phyloP scores from a whole-genome alignment of 2,113 vertebrate genomes.

The Myiozetetes cayanensis region DNA sequence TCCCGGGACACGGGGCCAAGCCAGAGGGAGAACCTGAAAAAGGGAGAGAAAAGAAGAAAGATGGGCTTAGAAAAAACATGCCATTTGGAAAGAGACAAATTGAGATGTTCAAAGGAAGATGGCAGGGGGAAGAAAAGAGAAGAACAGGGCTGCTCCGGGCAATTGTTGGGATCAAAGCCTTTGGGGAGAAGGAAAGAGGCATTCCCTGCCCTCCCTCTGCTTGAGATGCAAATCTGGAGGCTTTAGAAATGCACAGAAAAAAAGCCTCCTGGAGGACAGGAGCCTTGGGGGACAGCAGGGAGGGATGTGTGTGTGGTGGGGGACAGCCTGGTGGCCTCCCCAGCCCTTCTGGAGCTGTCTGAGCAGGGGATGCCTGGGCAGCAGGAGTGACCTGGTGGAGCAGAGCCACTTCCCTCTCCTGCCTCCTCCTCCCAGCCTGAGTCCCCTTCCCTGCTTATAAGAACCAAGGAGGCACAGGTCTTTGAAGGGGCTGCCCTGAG shows the following conservation, averaged over 20 bases:
- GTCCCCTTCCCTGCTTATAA: background rate
- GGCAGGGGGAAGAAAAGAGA: constrained; percentile 26
- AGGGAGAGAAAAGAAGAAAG: constrained; percentile 38
- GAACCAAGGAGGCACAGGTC: background rate
- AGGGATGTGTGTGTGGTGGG: background rate
- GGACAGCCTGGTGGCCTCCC: background rate
- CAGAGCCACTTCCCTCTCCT: background rate
- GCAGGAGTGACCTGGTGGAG: background rate
- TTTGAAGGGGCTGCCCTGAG: background rate
- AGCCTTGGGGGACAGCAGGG: background rate
- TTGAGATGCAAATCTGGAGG: constrained; percentile 53
- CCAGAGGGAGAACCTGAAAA: background rate
- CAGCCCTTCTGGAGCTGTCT: background rate
- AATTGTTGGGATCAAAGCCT: constrained; percentile 47
- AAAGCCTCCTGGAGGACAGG: background rate
- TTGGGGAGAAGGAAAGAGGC: constrained; percentile 27
- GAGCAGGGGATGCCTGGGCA: background rate
- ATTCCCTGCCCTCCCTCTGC: constrained; percentile 33
- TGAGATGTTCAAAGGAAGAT: constrained; percentile 65
- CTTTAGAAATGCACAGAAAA: constrained; percentile 47
- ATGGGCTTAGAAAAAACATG: constrained; percentile 14
- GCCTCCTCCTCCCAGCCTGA: background rate
- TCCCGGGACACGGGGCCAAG: background rate
- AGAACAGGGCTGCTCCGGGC: background rate
- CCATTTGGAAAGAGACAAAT: constrained; percentile 44